These are phyloP conservation scores for Rhabdornis inornatus DNA, from an alignment of 2,113 vertebrate genomes.

Conservation along the genomic window DNA sequence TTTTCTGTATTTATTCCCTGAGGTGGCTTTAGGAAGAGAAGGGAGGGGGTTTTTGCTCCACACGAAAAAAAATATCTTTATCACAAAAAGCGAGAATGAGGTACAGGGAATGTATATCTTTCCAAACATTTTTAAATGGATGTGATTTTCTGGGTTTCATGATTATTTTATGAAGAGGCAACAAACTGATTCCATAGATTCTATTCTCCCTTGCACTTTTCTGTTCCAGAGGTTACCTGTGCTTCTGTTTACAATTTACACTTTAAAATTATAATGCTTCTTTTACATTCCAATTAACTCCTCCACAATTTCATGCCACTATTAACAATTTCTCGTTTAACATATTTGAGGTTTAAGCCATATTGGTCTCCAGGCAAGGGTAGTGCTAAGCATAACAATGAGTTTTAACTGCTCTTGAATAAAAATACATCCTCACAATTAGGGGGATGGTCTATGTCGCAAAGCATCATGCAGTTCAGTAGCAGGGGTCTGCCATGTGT, in stretches of 20 bases:
- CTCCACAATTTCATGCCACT: background rate
- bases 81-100: background rate
- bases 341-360: background rate
- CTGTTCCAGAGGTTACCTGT: background rate
- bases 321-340: constrained; percentile 21
- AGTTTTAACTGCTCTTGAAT: constrained; percentile 17
- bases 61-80: background rate
- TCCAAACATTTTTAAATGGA: background rate
- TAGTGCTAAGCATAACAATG: constrained; percentile 14
- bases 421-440: constrained; percentile 55
- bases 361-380: background rate
- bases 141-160: background rate
- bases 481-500: background rate
- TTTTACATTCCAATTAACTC: background rate
- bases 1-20: background rate
- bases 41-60: background rate
- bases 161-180: background rate
- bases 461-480: background rate
- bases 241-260: background rate
- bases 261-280: background rate
- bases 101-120: background rate
- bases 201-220: background rate
- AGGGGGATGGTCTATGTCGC: background rate
- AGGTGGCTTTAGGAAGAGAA: background rate
- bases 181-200: background rate